phyloP scores from a whole-genome alignment of 2,797 vertebrate genomes.

The Pseudopleuronectes americanus region DNA sequence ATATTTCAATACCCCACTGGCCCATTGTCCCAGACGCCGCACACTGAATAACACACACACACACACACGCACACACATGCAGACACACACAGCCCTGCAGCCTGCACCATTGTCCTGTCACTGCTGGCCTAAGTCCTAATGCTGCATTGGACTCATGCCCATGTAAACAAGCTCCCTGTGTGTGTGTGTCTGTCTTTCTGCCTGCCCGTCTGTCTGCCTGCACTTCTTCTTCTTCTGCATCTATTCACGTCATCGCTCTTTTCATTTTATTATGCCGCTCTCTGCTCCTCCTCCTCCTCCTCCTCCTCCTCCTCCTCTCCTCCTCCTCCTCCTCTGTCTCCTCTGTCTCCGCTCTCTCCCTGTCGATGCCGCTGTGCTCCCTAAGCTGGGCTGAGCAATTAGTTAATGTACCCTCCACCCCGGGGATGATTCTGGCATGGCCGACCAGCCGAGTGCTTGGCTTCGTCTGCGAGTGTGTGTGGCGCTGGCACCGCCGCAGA shows the following conservation, averaged over 20 bases:
- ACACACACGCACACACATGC: constrained; percentile 36
- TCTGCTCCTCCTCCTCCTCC: constrained; percentile 24
- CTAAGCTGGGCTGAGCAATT: constrained; percentile 75
- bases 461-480: constrained; percentile 31
- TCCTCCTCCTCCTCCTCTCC: constrained; percentile 10
- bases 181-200: constrained; percentile 31
- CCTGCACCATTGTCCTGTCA: constrained; percentile 68
- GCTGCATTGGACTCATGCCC: constrained; percentile 61
- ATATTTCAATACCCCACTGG: constrained; percentile 56
- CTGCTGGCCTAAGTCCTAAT: constrained; percentile 63
- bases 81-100: constrained; percentile 46
- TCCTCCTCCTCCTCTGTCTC: too few relatives aligned
- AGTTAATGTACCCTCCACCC: constrained; percentile 77
- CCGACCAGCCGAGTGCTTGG: constrained; percentile 33
- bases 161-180: constrained; percentile 69
- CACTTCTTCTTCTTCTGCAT: constrained; percentile 28
- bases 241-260: constrained; percentile 50
- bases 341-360: constrained; percentile 24
- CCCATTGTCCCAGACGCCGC: constrained; percentile 62
- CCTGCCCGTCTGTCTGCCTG: constrained; percentile 6
- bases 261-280: constrained; percentile 41
- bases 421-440: constrained; percentile 69
- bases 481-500: constrained; percentile 50
- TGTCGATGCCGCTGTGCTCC: constrained; percentile 57
- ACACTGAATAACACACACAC: constrained; percentile 51